These are phyloP conservation scores for Muraenolepis orangiensis DNA, from an alignment of 2,797 vertebrate genomes.

Conservation along the genomic window DNA sequence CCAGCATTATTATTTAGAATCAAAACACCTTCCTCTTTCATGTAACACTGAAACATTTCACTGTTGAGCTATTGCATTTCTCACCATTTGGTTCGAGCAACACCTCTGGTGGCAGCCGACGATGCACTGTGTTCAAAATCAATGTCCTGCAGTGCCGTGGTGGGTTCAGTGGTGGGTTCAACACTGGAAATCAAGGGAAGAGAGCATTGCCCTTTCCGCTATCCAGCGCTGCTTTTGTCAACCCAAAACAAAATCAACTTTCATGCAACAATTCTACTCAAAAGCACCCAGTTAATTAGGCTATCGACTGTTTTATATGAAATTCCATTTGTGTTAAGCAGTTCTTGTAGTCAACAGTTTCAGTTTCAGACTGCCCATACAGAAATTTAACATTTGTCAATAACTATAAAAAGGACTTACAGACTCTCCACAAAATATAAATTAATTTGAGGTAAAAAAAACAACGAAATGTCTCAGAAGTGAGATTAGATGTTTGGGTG, in stretches of 20 bases:
- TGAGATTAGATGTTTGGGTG: slow-evolving; percentile 23
- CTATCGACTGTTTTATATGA: background rate
- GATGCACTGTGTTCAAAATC: background rate
- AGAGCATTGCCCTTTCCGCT: background rate
- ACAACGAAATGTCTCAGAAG: slow-evolving; percentile 24
- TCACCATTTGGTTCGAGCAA: background rate
- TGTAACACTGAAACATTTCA: background rate
- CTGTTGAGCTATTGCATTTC: background rate
- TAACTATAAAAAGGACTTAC: background rate
- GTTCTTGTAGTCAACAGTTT: background rate
- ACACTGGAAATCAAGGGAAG: background rate
- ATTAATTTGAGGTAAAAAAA: background rate
- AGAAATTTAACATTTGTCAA: background rate
- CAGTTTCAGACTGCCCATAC: background rate
- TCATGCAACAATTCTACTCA: background rate
- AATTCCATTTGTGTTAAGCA: background rate
- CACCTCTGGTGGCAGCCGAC: background rate
- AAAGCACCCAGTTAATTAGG: background rate
- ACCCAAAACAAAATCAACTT: background rate
- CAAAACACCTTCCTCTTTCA: background rate
- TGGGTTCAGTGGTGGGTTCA: background rate
- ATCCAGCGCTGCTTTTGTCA: background rate
- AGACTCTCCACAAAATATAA: no score
- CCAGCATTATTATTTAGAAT: background rate
- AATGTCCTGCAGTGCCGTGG: background rate